Evolutionary conservation across 2,113 vertebrate species (phyloP).

Genomic region (Eptatretus burgeri): DNA sequence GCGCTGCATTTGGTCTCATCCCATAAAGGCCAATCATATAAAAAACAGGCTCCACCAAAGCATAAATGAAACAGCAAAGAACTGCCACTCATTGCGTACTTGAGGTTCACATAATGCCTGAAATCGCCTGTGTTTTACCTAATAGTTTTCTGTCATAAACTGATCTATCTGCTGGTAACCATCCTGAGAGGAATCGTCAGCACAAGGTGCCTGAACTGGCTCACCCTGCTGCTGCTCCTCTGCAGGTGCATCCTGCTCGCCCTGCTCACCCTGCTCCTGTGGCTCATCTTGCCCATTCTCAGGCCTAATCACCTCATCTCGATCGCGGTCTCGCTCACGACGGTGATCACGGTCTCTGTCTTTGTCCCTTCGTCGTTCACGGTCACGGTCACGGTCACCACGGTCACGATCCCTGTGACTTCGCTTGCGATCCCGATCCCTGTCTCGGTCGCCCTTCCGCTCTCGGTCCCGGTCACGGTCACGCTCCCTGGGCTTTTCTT

Average conservation of each 20-base stretch:
- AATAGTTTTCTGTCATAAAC: constrained; percentile 3
- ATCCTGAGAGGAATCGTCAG: constrained; percentile 43
- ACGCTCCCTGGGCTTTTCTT: constrained; percentile 19
- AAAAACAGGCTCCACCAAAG: no score
- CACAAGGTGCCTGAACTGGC: constrained; percentile 27
- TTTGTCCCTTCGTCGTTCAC: background rate
- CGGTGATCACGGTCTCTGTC: constrained; percentile 4
- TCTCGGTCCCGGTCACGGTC: constrained; percentile 28
- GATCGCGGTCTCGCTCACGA: constrained; percentile 5
- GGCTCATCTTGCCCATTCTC: background rate
- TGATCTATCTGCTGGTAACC: constrained; percentile 23
- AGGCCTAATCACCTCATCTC: background rate
- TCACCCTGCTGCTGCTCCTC: constrained; percentile 43
- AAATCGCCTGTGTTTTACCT: background rate
- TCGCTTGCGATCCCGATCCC: constrained; percentile 16
- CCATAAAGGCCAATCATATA: no score
- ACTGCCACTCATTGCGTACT: no score
- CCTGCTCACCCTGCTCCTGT: background rate
- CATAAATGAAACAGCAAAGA: no score
- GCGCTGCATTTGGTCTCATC: no score
- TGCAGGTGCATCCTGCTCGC: background rate
- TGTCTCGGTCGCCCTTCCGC: constrained; percentile 18
- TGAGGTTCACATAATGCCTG: no score
- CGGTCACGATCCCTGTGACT: constrained; percentile 21
- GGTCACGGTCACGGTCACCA: constrained; percentile 32